Percentiles rank a stretch among this genome's conserved stretches.
Evolutionary conservation across 2,797 vertebrate genomes (phyloP).

Genomic region (Cossypha heuglini): DNA sequence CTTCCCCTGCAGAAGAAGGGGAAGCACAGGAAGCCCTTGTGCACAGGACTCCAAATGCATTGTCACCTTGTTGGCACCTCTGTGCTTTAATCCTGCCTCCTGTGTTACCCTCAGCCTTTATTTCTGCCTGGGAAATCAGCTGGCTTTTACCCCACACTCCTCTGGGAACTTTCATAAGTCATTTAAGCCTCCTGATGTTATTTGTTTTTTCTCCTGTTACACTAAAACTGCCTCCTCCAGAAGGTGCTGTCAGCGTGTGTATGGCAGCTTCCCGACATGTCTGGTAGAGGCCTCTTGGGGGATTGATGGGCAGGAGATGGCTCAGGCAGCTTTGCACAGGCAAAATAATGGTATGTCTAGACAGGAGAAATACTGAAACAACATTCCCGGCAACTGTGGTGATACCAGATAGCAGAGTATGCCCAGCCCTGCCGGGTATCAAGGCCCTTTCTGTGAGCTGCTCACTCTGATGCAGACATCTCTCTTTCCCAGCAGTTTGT

Average conservation of each 20-base stretch:
- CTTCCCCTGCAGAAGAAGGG: neutral
- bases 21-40: neutral
- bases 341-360: conserved; percentile 29
- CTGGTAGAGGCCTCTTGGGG: neutral
- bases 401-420: neutral
- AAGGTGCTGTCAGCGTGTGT: neutral
- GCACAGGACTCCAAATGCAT: neutral
- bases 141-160: neutral
- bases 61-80: neutral
- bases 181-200: neutral
- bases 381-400: neutral
- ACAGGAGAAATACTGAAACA: conserved; percentile 32
- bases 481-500: neutral
- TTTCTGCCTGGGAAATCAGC: neutral
- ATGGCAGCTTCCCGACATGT: neutral
- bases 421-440: neutral
- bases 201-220: neutral
- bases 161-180: neutral
- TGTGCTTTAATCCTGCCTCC: neutral
- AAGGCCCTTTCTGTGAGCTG: fast-evolving
- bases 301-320: neutral
- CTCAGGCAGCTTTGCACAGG: neutral
- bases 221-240: neutral
- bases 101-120: neutral
- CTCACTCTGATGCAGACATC: neutral